Evolutionary conservation across 2,113 vertebrate genomes (phyloP), one percentile per base, ranked within the genome.

Genomic region (Podocnemis expansa): DNA sequence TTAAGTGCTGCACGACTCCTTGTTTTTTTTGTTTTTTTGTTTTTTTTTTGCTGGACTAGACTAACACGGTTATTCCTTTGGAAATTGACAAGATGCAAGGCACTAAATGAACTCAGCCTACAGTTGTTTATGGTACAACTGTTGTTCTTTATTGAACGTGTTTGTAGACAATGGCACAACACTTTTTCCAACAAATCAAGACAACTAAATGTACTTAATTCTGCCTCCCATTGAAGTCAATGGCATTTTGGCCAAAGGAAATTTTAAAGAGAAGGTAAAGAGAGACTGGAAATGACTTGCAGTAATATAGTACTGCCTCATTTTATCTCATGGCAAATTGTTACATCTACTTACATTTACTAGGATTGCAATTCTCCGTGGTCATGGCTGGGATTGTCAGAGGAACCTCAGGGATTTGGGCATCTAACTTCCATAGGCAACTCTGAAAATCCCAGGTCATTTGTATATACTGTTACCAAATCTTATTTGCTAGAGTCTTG

Each of bases 281-380:
- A 43, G 41, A 80, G 80, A 70, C 2, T 7, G 84, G 45, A 2
- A 31, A 1, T 10, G 56, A 27, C 60, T 25, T 2, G 54, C 82
- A 82, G 38, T 25, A 5, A 60, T 85, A 3, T 27, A 10, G 80
- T 29, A 86, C 13, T 80, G 3, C 17, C 86, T 55, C 38, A 47
- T 17, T 56, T 0, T 70, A 34, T 1, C 4, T 9, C 1, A 1
- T 47, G 43, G 41, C 51, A 70, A 70, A 38, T 38, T 9, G n/a
- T 70, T 38, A 10, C 9, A 70, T 38, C 63, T 38, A 8, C n/a
- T 38, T 34, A 70, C 34, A 70, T 70, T 70, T 70, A 70, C 63
- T 10, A 19, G 63, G 5, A 38, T n/a, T n/a, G 19, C 31, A 16
- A 38, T 38, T 67, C 31, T 63, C 31, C 38, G 14, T 19, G 17